These are phyloP conservation scores for Drosophila chauvacae DNA, from an alignment of 1,140 invertebrate species.

Conservation along the genomic window DNA sequence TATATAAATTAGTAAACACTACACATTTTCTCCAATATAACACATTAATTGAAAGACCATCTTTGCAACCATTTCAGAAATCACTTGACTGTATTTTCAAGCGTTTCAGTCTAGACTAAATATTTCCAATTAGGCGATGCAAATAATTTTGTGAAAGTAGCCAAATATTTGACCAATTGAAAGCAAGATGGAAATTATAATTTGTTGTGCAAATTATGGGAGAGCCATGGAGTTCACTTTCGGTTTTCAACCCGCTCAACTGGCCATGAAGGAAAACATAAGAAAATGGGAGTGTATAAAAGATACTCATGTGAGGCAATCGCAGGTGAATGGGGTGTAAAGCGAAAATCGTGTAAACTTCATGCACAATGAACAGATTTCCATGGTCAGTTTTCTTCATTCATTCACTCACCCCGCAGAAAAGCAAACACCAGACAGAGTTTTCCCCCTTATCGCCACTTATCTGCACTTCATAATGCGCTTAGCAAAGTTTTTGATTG, in stretches of 20 bases:
- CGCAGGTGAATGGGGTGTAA: conserved; percentile 50
- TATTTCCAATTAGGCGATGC: conserved; percentile 11
- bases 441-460: conserved; percentile 14
- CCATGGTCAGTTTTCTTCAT: conserved; percentile 49
- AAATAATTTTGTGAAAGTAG: conserved; percentile 44
- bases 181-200: conserved; percentile 34
- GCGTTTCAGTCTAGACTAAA: background rate
- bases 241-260: conserved; percentile 23
- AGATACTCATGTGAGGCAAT: conserved; percentile 36
- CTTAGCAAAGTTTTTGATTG: conserved; percentile 76
- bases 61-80: conserved; percentile 1
- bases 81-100: background rate
- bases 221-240: conserved; percentile 44
- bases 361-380: conserved; percentile 71
- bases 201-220: conserved; percentile 33
- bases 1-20: background rate
- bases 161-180: conserved; percentile 57
- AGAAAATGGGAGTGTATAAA: background rate
- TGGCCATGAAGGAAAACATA: conserved; percentile 16
- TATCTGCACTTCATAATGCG: conserved; percentile 59
- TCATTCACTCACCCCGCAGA: conserved; percentile 16
- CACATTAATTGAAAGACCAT: conserved; percentile 29
- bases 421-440: background rate
- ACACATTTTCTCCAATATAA: background rate
- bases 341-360: conserved; percentile 68